phyloP scores from a whole-genome alignment of 2,888 invertebrate species.

The Cephus nigrinus region DNA sequence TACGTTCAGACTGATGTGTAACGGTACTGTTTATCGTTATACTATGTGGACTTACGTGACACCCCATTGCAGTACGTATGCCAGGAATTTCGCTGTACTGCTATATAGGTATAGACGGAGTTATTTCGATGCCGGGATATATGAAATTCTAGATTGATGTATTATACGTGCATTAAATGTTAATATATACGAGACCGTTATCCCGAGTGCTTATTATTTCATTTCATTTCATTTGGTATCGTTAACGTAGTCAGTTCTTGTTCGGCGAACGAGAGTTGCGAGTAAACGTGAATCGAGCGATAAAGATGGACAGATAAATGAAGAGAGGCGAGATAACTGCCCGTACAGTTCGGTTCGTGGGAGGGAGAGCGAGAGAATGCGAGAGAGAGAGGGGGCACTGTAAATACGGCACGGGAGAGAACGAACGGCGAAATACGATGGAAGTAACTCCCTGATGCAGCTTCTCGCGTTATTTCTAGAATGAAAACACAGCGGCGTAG shows the following conservation, averaged over 20 bases:
- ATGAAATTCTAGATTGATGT: neutral
- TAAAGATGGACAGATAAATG: neutral
- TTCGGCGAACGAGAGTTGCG: neutral
- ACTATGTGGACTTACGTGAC: neutral
- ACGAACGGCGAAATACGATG: neutral
- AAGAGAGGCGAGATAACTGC: neutral
- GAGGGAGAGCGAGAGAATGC: neutral
- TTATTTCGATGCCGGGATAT: neutral
- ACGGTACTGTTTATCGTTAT: neutral
- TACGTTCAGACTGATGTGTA: too few relatives aligned
- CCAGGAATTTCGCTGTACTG: neutral
- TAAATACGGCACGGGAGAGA: neutral
- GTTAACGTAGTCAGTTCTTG: neutral
- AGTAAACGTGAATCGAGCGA: neutral
- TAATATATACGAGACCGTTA: neutral
- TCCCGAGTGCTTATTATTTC: neutral
- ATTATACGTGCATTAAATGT: neutral
- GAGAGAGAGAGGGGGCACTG: neutral
- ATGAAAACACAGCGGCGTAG: constrained; percentile 1
- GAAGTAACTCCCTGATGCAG: neutral
- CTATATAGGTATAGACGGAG: neutral
- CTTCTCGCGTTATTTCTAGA: neutral
- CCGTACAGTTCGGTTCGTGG: neutral
- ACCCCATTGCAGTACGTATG: neutral
- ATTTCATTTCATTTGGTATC: neutral